Conservation (phyloP, 2,888 invertebrate genomes). For the Troides helena region DNA sequence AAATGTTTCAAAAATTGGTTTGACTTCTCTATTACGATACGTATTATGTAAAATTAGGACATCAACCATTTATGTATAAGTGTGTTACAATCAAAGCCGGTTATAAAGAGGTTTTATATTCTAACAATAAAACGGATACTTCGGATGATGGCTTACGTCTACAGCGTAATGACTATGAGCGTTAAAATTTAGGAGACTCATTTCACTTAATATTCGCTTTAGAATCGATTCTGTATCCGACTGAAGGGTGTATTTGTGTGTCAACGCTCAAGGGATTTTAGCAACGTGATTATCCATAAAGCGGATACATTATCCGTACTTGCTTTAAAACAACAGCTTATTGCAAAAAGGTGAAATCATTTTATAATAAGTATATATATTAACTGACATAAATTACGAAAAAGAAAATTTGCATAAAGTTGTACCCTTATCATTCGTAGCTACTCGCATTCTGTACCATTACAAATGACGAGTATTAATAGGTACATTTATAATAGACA, state of each 20-base stretch:
- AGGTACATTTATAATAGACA: too few species aligned
- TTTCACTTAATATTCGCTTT: conserved; percentile 57
- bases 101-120: conserved; percentile 71
- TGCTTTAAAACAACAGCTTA: neutral
- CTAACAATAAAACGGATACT: conserved; percentile 73
- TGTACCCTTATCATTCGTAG: too few species aligned
- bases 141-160: conserved; percentile 65
- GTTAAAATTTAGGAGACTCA: conserved; percentile 65
- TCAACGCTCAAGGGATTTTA: conserved; percentile 26
- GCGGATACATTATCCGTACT: conserved; percentile 4
- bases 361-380: neutral
- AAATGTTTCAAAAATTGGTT: neutral
- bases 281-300: conserved; percentile 25
- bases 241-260: conserved; percentile 21
- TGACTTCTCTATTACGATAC: conserved; percentile 27
- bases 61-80: conserved; percentile 54
- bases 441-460: too few species aligned
- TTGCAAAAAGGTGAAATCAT: neutral
- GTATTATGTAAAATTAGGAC: conserved; percentile 43
- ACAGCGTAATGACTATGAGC: conserved; percentile 64
- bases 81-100: conserved; percentile 61
- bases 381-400: too few species aligned
- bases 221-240: conserved; percentile 27
- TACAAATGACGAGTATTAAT: too few species aligned
- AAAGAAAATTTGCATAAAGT: too few species aligned